Conservation (phyloP, 2,113 vertebrate species). For the Paralichthys olivaceus region DNA sequence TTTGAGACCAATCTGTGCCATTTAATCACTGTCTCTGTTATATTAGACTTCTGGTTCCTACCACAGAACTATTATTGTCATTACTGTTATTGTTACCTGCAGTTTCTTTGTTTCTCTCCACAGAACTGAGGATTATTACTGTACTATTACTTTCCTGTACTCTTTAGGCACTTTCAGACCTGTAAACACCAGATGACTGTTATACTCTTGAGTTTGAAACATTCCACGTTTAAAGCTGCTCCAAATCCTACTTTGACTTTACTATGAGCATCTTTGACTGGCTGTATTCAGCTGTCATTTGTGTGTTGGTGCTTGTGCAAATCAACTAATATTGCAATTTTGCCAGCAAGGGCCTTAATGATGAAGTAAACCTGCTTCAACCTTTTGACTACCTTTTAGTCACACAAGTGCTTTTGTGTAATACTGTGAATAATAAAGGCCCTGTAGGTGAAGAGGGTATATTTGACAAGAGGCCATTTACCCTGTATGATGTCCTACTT, state of each 20-base stretch:
- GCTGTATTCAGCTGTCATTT: conserved; percentile 9
- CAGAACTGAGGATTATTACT: not conserved
- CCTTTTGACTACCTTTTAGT: conserved; percentile 30
- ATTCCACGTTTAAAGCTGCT: not conserved
- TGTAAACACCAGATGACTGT: conserved; percentile 63
- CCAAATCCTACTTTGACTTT: not conserved
- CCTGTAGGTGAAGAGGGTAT: conserved; percentile 12
- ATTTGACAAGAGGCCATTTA: conserved; percentile 5
- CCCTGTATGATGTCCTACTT: not conserved
- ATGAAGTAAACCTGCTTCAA: conserved; percentile 47
- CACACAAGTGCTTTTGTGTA: conserved; percentile 52
- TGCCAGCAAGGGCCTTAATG: conserved; percentile 64
- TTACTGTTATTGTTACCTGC: not conserved
- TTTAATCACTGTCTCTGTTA: too few relatives aligned
- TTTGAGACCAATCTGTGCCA: too few relatives aligned
- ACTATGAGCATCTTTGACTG: not conserved
- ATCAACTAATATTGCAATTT: conserved; percentile 29
- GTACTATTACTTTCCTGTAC: not conserved
- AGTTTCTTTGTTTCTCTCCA: conserved; percentile 7
- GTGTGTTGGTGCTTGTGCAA: conserved; percentile 28
- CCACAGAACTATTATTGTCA: not conserved
- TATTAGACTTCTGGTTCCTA: too few relatives aligned
- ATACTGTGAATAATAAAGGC: conserved; percentile 44
- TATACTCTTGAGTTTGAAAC: conserved; percentile 22
- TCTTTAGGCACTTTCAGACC: conserved; percentile 33